Percentiles rank a stretch among this genome's conserved stretches.
These are phyloP conservation scores for Lasius fuliginosus DNA, from an alignment of 2,888 invertebrate genomes.

Conservation along the genomic window DNA sequence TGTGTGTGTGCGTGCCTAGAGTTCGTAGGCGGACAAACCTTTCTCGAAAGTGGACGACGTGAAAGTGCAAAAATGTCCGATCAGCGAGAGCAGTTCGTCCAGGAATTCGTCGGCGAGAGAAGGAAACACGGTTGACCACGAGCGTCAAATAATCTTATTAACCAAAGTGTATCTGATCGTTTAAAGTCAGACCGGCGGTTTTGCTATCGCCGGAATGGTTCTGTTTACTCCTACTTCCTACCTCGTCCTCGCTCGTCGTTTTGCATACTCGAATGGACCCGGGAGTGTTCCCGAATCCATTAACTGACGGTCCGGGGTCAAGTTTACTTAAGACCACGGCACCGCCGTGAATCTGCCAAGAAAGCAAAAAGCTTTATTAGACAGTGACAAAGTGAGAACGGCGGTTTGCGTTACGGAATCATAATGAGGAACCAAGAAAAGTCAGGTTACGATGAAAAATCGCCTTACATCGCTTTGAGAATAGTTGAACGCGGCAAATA, in stretches of 20 bases:
- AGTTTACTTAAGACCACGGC: slow-evolving; percentile 72
- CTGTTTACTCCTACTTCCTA: slow-evolving; percentile 66
- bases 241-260: slow-evolving; percentile 52
- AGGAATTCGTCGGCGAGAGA: slow-evolving; percentile 28
- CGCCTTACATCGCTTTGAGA: slow-evolving; percentile 17
- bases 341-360: slow-evolving; percentile 64
- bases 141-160: slow-evolving; percentile 74
- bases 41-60: neutral
- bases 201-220: slow-evolving; percentile 63
- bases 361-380: slow-evolving; percentile 73
- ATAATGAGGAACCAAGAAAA: slow-evolving; percentile 50
- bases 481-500: slow-evolving; percentile 18
- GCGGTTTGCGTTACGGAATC: slow-evolving; percentile 38
- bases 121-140: slow-evolving; percentile 33
- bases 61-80: slow-evolving; percentile 35
- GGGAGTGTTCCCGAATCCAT: slow-evolving; percentile 76
- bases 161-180: slow-evolving; percentile 77
- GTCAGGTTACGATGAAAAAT: slow-evolving; percentile 42
- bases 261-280: slow-evolving; percentile 73
- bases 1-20: neutral
- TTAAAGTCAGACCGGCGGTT: slow-evolving; percentile 66
- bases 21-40: neutral
- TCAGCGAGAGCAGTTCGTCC: slow-evolving; percentile 28
- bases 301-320: slow-evolving; percentile 69
- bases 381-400: slow-evolving; percentile 55